phyloP scores from a whole-genome alignment of 2,888 invertebrate species.

The Cataglyphis cursor region DNA sequence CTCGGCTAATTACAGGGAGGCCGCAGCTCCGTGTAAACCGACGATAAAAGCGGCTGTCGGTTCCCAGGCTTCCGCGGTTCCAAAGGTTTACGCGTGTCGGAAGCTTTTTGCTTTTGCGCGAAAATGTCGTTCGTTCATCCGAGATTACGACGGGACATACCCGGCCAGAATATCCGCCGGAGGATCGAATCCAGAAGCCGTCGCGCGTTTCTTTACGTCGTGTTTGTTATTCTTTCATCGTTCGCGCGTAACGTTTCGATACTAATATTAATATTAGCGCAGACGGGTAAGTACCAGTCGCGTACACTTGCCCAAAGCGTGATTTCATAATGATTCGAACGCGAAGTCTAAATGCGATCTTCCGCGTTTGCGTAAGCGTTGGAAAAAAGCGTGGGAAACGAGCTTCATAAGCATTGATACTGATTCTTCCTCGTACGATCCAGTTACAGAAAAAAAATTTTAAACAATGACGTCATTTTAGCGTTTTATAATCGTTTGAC shows the following conservation, averaged over 20 bases:
- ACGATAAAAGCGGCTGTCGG: constrained; percentile 81
- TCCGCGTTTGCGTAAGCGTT: constrained; percentile 54
- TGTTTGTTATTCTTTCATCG: constrained; percentile 71
- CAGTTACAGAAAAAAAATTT: neutral
- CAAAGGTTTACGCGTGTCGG: constrained; percentile 60
- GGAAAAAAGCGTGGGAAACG: constrained; percentile 67
- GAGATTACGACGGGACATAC: constrained; percentile 31
- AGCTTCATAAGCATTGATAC: constrained; percentile 23
- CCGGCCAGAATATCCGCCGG: constrained; percentile 78
- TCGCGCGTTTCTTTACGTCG: constrained; percentile 53
- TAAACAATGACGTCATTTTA: constrained; percentile 26
- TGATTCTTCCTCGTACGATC: constrained; percentile 58
- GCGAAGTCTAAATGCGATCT: constrained; percentile 36
- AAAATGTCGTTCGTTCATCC: constrained; percentile 62
- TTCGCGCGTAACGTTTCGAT: constrained; percentile 34
- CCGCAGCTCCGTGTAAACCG: constrained; percentile 78
- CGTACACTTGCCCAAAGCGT: constrained; percentile 35
- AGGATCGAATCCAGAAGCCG: constrained; percentile 78
- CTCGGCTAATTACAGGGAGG: constrained; percentile 82
- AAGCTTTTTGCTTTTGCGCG: constrained; percentile 73
- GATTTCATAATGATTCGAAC: neutral
- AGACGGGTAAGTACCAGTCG: constrained; percentile 44
- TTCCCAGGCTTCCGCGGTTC: constrained; percentile 79
- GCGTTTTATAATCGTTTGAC: constrained; percentile 10
- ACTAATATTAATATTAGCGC: constrained; percentile 72